Evolutionary conservation across 2,113 vertebrate genomes (phyloP).

Genomic region (Nettapus auritus): DNA sequence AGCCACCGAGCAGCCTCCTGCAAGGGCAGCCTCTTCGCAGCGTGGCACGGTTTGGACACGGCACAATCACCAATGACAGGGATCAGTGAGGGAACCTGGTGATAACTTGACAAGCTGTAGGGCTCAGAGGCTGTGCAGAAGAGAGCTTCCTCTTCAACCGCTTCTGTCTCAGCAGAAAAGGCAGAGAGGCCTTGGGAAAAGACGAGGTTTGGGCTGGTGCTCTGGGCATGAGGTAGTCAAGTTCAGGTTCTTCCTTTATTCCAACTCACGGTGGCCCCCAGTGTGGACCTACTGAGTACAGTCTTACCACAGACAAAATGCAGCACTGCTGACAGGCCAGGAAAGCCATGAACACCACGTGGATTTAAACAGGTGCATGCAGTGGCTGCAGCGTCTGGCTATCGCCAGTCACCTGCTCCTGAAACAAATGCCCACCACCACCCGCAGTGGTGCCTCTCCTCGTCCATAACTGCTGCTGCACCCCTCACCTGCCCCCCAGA

Average conservation of each 20-base stretch:
- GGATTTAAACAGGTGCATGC: accelerated
- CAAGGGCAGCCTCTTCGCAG: not conserved
- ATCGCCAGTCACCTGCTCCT: not conserved
- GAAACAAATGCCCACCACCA: not conserved
- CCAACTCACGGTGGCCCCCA: not conserved
- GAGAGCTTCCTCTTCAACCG: not conserved
- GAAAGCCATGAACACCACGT: not conserved
- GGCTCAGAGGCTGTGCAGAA: not conserved
- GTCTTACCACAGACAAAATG: not conserved
- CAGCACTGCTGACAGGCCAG: not conserved
- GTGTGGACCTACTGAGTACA: not conserved
- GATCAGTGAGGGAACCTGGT: too few species aligned
- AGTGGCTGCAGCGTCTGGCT: not conserved
- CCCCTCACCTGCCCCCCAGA: not conserved
- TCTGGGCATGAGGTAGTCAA: not conserved
- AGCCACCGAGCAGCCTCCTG: not conserved
- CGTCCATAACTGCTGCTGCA: not conserved
- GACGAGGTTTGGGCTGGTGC: not conserved
- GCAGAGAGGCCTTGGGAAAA: not conserved
- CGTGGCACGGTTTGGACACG: accelerated
- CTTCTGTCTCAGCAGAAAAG: not conserved
- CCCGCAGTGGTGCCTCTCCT: not conserved
- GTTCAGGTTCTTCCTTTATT: not conserved
- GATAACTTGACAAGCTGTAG: not conserved
- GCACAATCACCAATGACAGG: not conserved